These are phyloP conservation scores for Anarsia innoxiella DNA, from an alignment of 2,888 invertebrate genomes.

Conservation along the genomic window DNA sequence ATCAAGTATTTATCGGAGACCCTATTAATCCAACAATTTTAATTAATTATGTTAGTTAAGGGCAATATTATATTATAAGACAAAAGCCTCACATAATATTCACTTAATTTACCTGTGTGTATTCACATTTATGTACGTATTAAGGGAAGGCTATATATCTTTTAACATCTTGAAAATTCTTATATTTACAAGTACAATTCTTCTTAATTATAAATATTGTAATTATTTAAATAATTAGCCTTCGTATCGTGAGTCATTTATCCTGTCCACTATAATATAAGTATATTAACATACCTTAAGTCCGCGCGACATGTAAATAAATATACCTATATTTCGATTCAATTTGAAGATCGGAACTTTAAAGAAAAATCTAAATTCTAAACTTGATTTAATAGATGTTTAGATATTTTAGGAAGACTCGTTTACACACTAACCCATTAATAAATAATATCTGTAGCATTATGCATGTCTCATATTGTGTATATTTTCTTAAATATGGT, in stretches of 20 bases:
- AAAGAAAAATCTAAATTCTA: too few species aligned
- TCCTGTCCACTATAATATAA: slow-evolving; percentile 57
- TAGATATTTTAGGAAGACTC: slow-evolving; percentile 3
- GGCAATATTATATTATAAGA: neutral
- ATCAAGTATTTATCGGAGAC: too few species aligned
- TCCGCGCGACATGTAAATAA: slow-evolving; percentile 34
- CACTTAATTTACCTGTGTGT: neutral
- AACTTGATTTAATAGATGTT: too few species aligned
- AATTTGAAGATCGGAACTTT: slow-evolving; percentile 19
- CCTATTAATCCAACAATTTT: too few species aligned
- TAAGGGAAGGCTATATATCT: neutral
- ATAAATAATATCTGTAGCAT: neutral
- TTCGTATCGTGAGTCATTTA: slow-evolving; percentile 41
- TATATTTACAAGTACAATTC: slow-evolving; percentile 10
- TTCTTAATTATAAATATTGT: slow-evolving; percentile 3
- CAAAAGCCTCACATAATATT: neutral
- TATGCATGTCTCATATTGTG: slow-evolving; percentile 7
- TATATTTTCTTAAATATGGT: slow-evolving; percentile 14
- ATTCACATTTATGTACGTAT: neutral
- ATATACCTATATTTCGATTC: slow-evolving; percentile 35
- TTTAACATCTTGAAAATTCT: too few species aligned
- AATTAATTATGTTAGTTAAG: too few species aligned
- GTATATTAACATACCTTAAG: slow-evolving; percentile 28
- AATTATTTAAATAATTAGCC: slow-evolving; percentile 28
- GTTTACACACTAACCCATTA: neutral